These are phyloP conservation scores for Acleris literana DNA, from an alignment of 2,888 invertebrate species.

Conservation along the genomic window DNA sequence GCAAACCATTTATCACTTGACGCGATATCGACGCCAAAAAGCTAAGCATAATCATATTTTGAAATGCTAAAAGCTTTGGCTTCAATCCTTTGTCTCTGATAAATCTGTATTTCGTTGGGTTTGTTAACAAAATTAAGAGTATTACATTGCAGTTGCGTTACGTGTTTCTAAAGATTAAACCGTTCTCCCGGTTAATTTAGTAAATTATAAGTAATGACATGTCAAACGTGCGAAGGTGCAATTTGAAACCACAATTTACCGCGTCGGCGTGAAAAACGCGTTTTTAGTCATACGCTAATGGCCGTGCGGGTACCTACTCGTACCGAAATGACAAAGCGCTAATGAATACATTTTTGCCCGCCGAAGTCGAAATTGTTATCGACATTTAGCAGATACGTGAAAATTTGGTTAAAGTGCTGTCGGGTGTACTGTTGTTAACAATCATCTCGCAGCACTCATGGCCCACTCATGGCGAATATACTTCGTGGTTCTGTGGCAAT, in stretches of 20 bases:
- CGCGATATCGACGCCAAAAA: conserved; percentile 20
- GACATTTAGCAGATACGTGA: conserved; percentile 65
- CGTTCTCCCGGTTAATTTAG: background rate
- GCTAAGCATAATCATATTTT: conserved; percentile 8
- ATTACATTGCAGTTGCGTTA: no score
- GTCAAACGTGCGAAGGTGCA: conserved; percentile 7
- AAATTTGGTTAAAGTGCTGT: conserved; percentile 56
- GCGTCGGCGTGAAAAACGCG: conserved; percentile 48
- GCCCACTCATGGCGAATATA: conserved; percentile 10
- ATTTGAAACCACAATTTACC: conserved; percentile 9
- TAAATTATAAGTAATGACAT: conserved; percentile 4
- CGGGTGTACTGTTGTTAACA: conserved; percentile 34
- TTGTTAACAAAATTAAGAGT: no score
- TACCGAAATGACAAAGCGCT: conserved; percentile 58
- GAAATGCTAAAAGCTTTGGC: background rate
- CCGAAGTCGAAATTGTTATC: conserved; percentile 50
- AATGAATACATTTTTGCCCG: conserved; percentile 65
- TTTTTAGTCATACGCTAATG: conserved; percentile 64
- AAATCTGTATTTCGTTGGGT: no score
- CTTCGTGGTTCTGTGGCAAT: conserved; percentile 1
- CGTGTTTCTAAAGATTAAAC: background rate
- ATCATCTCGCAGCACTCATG: conserved; percentile 14
- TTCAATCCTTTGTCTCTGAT: no score
- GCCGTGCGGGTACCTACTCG: conserved; percentile 29
- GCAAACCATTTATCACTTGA: conserved; percentile 65